Evolutionary conservation across 2,888 invertebrate species (phyloP).

Genomic region (Gryllus longicercus): DNA sequence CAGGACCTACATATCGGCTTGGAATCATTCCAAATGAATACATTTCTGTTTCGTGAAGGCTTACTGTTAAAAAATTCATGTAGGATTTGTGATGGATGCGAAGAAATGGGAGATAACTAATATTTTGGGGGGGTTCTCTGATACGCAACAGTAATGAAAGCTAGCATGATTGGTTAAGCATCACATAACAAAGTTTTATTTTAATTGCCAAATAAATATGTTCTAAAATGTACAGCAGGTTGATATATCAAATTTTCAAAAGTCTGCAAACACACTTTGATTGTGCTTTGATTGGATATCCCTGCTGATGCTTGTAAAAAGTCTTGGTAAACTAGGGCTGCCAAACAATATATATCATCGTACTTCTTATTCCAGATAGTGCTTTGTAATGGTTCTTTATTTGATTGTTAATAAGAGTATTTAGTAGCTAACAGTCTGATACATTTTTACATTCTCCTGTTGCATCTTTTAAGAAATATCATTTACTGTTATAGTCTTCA

Average conservation of each 20-base stretch:
- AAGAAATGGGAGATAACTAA: slow-evolving; percentile 4
- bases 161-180: slow-evolving; percentile 28
- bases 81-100: neutral
- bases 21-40: slow-evolving; percentile 36
- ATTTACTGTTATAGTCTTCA: neutral
- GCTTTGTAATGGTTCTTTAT: neutral
- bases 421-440: neutral
- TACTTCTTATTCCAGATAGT: neutral
- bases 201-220: slow-evolving; percentile 27
- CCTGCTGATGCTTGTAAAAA: neutral
- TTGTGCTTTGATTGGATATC: neutral
- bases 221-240: slow-evolving; percentile 19
- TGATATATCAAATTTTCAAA: neutral
- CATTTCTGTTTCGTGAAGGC: slow-evolving; percentile 22
- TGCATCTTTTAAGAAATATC: neutral
- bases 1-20: slow-evolving; percentile 38
- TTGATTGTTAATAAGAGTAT: neutral
- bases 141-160: slow-evolving; percentile 20
- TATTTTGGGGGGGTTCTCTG: neutral
- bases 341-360: slow-evolving; percentile 7
- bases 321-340: neutral
- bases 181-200: slow-evolving; percentile 27
- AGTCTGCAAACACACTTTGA: neutral
- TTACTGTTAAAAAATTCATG: neutral
- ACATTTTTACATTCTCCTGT: neutral